phyloP scores from a whole-genome alignment of 2,113 vertebrate genomes.

The Polyodon spathula region DNA sequence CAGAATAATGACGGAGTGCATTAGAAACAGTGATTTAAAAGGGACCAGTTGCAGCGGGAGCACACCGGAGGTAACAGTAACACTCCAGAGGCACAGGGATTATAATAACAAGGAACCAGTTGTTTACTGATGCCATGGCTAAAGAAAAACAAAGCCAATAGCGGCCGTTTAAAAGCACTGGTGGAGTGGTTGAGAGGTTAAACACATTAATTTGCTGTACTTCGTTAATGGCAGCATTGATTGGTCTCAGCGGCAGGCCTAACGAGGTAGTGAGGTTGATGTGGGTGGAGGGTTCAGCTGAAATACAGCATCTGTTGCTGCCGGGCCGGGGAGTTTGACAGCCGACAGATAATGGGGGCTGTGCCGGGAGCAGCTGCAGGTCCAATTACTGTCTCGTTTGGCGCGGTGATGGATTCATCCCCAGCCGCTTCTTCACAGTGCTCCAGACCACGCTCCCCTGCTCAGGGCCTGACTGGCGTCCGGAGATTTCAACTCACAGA shows the following conservation, averaged over 20 bases:
- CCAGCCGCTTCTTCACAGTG: neutral
- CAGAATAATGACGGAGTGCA: no score
- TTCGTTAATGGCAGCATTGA: conserved; percentile 41
- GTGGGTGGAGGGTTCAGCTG: conserved; percentile 21
- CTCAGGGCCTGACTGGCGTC: no score
- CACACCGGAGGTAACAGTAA: no score
- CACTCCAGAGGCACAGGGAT: no score
- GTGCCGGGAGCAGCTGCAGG: conserved; percentile 11
- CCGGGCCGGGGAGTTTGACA: conserved; percentile 1
- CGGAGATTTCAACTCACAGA: no score
- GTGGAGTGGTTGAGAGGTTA: conserved; percentile 22
- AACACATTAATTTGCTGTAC: conserved; percentile 26
- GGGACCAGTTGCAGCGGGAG: no score
- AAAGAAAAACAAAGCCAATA: no score
- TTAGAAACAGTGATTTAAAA: no score
- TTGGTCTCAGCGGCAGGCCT: conserved; percentile 31
- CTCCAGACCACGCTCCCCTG: neutral
- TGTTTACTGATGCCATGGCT: no score
- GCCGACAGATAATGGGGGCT: conserved; percentile 16
- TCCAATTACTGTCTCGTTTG: conserved; percentile 21
- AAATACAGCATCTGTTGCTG: no score
- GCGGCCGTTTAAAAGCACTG: no score
- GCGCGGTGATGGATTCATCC: conserved; percentile 11
- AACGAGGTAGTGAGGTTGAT: conserved; percentile 33
- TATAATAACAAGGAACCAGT: no score